A percentile compares a stretch with the other conserved stretches of the same genome.
Conservation (phyloP, 2,797 vertebrate genomes). For the Galaxias olidus region DNA sequence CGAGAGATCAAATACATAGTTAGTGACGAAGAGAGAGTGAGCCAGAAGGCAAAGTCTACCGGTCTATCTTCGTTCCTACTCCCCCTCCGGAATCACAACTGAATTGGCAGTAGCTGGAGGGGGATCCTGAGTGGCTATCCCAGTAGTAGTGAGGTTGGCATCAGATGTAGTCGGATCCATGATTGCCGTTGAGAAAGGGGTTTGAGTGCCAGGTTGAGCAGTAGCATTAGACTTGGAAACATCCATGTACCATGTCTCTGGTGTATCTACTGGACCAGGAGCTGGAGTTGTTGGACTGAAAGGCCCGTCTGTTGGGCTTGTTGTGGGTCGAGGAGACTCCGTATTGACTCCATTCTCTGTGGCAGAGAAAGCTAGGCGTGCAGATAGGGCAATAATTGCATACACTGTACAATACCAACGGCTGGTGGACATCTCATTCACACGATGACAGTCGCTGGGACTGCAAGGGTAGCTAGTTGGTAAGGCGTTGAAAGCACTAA, state of each 20-base stretch:
- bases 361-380: conserved; percentile 21
- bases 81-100: conserved; percentile 36
- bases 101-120: conserved; percentile 25
- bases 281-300: conserved; percentile 22
- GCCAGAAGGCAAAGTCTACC: not conserved
- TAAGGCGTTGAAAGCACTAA: no score
- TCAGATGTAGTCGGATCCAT: conserved; percentile 3
- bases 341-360: conserved; percentile 26
- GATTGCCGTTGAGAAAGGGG: not conserved
- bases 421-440: conserved; percentile 45
- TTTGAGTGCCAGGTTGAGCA: conserved; percentile 1
- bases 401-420: conserved; percentile 19
- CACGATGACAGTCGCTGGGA: no score
- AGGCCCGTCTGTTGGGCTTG: not conserved
- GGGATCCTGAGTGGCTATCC: conserved; percentile 9
- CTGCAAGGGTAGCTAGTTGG: no score
- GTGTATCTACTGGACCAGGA: no score
- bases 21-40: no score
- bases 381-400: conserved; percentile 35
- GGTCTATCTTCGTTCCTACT: no score
- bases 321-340: not conserved
- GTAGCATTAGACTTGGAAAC: not conserved
- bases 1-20: no score
- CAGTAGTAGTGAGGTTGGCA: conserved; percentile 5
- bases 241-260: no score